phyloP scores from a whole-genome alignment of 2,113 vertebrate species.

The Eira barbara region DNA sequence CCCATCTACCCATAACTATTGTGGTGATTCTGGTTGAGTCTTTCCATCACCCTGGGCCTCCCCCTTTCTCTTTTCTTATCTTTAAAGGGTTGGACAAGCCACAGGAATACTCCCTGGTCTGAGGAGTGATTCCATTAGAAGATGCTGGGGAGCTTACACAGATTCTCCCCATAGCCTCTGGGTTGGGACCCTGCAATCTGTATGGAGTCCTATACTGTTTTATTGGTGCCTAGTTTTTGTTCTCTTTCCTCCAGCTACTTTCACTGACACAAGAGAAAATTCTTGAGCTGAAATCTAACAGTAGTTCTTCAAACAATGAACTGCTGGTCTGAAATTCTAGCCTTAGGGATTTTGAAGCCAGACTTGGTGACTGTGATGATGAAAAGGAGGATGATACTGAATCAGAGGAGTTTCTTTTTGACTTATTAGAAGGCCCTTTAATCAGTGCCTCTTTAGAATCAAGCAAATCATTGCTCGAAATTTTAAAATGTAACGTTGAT shows the following conservation, averaged over 20 bases:
- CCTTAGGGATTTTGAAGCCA: background rate
- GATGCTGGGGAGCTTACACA: background rate
- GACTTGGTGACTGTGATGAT: background rate
- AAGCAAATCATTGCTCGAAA: background rate
- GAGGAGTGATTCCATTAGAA: background rate
- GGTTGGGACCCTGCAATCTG: background rate
- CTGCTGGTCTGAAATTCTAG: background rate
- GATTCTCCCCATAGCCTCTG: background rate
- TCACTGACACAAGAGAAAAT: background rate
- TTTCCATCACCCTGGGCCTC: background rate
- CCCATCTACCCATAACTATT: accelerated
- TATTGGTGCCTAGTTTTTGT: background rate
- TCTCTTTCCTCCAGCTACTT: background rate
- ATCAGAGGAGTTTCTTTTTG: background rate
- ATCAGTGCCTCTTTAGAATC: background rate
- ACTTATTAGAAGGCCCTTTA: background rate
- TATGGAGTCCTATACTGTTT: background rate
- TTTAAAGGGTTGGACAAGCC: background rate
- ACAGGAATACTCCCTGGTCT: background rate
- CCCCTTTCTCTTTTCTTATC: background rate
- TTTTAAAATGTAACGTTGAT: background rate
- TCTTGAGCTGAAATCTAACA: background rate
- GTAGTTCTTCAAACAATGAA: background rate
- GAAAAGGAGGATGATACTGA: background rate
- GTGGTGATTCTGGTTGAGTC: background rate